A percentile compares a stretch with the other conserved stretches of the same genome.
phyloP scores from a whole-genome alignment of 1,140 invertebrate species.

The Ceratosolen solmsi region DNA sequence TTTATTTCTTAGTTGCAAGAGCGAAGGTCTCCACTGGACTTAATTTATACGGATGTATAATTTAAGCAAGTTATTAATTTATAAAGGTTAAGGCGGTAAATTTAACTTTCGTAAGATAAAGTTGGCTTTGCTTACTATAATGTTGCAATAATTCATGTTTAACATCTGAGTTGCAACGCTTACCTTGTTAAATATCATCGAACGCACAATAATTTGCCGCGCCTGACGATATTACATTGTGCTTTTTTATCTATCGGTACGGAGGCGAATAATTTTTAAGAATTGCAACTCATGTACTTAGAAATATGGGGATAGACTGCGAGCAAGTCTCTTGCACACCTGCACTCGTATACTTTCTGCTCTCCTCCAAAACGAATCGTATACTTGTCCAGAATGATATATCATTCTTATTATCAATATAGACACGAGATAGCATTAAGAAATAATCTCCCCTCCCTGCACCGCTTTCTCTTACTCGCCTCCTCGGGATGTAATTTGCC shows the following conservation, averaged over 20 bases:
- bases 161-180: not conserved
- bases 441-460: conserved; percentile 26
- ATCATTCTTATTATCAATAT: no score
- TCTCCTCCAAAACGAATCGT: no score
- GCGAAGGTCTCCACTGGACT: not conserved
- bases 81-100: not conserved
- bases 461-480: not conserved
- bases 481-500: conserved; percentile 36
- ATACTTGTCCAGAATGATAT: no score
- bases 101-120: not conserved
- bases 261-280: not conserved
- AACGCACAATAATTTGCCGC: not conserved
- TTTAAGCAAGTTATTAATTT: not conserved
- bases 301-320: no score
- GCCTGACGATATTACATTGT: not conserved
- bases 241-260: not conserved
- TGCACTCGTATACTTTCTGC: no score
- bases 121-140: not conserved
- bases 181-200: not conserved
- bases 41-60: no score
- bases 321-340: no score
- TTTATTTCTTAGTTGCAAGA: not conserved
- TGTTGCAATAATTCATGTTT: not conserved
- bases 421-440: not conserved
- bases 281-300: not conserved